These are phyloP conservation scores for Archaeoteleia sp. DNA, from an alignment of 2,888 invertebrate species.

Conservation along the genomic window DNA sequence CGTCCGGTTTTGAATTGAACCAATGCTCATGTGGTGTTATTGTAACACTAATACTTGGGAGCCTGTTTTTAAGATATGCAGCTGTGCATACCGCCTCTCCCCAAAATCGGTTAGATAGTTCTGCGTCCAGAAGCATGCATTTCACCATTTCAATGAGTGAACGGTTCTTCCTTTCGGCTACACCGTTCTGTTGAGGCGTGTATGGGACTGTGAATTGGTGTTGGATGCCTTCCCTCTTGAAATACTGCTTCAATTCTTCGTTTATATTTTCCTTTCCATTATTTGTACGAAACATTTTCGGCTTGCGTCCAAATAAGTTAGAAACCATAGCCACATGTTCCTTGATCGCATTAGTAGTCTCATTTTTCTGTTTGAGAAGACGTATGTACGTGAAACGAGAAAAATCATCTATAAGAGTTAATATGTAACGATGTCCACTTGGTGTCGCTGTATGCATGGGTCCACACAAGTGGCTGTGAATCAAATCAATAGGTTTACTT, in stretches of 20 bases:
- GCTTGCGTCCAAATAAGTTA: constrained; percentile 27
- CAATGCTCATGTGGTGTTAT: too few species aligned
- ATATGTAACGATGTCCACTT: constrained; percentile 47
- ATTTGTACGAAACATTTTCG: constrained; percentile 4
- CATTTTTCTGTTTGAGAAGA: constrained; percentile 35
- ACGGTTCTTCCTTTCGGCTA: not conserved
- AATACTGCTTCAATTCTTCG: constrained; percentile 20
- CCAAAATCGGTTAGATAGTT: not conserved
- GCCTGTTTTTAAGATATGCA: too few species aligned
- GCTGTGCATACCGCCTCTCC: constrained; percentile 2
- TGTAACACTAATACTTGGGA: too few species aligned
- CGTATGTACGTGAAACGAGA: constrained; percentile 36
- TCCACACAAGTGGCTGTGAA: constrained; percentile 59
- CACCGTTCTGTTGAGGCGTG: constrained; percentile 13
- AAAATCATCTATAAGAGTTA: constrained; percentile 51
- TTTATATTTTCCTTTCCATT: constrained; percentile 22
- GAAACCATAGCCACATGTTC: constrained; percentile 30
- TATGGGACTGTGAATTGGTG: constrained; percentile 28
- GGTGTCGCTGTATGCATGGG: constrained; percentile 55
- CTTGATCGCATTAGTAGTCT: constrained; percentile 15
- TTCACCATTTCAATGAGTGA: not conserved
- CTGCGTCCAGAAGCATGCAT: not conserved
- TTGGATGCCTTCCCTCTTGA: constrained; percentile 19
- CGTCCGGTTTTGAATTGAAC: too few species aligned
- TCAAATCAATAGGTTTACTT: constrained; percentile 30